Conservation (phyloP, 1,140 invertebrate genomes). For the Homarus americanus region DNA sequence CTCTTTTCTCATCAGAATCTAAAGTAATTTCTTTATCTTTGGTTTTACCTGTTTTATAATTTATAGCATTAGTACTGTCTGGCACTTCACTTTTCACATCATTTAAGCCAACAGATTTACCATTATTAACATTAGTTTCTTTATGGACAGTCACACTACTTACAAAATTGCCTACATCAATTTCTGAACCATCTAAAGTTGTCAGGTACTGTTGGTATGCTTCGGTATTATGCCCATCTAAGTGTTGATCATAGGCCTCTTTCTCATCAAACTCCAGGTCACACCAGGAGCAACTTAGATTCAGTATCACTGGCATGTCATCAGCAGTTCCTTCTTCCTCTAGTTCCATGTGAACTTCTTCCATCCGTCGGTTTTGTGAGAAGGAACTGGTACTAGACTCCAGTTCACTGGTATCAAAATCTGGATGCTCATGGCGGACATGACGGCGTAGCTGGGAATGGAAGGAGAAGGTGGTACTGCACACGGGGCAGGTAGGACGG, state of each 20-base stretch:
- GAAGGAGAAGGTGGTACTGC: constrained; percentile 50
- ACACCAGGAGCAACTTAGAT: constrained; percentile 57
- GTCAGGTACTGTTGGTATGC: constrained; percentile 47
- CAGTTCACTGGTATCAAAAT: constrained; percentile 51
- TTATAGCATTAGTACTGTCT: not conserved
- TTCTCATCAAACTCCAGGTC: constrained; percentile 42
- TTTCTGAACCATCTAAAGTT: not conserved
- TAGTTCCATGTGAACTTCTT: constrained; percentile 47
- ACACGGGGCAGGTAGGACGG: constrained; percentile 59
- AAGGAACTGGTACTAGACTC: not conserved
- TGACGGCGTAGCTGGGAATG: constrained; percentile 57
- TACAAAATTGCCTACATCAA: not conserved
- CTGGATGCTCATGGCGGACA: constrained; percentile 60
- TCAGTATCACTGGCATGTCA: constrained; percentile 3
- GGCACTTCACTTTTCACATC: not conserved
- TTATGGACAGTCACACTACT: not conserved
- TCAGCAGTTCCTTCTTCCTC: constrained; percentile 23
- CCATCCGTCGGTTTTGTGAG: not conserved
- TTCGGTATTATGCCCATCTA: constrained; percentile 28
- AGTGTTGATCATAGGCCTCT: constrained; percentile 57
- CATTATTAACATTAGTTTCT: not conserved
- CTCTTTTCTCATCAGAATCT: not conserved
- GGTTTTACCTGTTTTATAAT: not conserved
- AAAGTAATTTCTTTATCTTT: not conserved
- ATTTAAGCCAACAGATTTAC: not conserved